phyloP scores from a whole-genome alignment of 2,113 vertebrate species.

The Oenanthe oenanthe region DNA sequence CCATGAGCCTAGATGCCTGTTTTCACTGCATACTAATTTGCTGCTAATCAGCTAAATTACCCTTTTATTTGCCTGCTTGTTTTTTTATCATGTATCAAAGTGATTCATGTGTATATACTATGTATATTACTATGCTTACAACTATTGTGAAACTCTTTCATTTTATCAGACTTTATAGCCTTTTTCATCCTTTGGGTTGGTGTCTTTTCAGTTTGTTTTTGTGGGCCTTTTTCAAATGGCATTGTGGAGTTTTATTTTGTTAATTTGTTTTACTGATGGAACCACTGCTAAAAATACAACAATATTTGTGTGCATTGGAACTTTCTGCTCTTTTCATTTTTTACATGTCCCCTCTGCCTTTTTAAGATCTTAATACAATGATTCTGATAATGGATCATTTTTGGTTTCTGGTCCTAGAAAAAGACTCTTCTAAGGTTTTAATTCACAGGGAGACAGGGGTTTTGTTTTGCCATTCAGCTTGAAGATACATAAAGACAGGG shows the following conservation, averaged over 20 bases:
- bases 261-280: background rate
- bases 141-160: background rate
- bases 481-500: rapidly evolving
- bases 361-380: background rate
- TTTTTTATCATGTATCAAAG: background rate
- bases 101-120: background rate
- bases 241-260: background rate
- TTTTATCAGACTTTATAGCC: background rate
- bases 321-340: background rate
- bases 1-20: background rate
- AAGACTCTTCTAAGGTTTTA: background rate
- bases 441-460: background rate
- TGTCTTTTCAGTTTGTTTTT: background rate
- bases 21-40: background rate
- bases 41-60: background rate
- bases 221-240: background rate
- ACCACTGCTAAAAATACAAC: background rate
- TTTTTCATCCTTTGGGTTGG: background rate
- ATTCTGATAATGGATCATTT: background rate
- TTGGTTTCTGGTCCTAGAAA: background rate
- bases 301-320: background rate
- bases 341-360: rapidly evolving
- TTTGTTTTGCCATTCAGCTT: background rate
- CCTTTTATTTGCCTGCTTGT: background rate
- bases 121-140: background rate